phyloP scores from a whole-genome alignment of 2,888 invertebrate genomes.

The Euplagia quadripunctaria region DNA sequence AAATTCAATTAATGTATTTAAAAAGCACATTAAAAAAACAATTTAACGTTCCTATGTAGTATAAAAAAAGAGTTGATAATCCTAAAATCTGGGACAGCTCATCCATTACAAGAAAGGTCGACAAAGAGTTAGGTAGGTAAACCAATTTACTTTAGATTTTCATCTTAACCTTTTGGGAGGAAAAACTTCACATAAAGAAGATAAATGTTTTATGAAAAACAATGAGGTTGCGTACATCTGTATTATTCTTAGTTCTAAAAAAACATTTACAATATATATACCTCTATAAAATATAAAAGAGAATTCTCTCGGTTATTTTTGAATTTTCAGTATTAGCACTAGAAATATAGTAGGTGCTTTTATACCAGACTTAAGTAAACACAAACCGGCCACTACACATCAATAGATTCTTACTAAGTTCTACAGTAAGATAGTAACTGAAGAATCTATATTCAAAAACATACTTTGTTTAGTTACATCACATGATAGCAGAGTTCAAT shows the following conservation, averaged over 20 bases:
- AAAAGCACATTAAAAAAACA: background rate
- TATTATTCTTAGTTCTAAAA: background rate
- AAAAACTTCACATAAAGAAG: conserved; percentile 13
- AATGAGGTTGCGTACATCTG: background rate
- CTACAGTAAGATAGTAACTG: background rate
- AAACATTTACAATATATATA: background rate
- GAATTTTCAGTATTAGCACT: background rate
- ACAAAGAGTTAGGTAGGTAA: conserved; percentile 23
- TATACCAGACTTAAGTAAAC: background rate
- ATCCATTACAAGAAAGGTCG: conserved; percentile 22
- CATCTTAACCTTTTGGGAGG: conserved; percentile 21
- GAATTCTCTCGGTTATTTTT: background rate
- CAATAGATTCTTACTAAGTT: background rate
- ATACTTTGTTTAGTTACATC: background rate
- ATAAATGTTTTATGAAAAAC: background rate
- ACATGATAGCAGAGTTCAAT: background rate
- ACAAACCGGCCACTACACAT: background rate
- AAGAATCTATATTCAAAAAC: no score
- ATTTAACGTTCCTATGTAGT: background rate
- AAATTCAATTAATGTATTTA: no score
- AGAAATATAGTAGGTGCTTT: background rate
- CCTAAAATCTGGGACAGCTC: conserved; percentile 12
- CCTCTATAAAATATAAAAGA: background rate
- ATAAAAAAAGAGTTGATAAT: conserved; percentile 3
- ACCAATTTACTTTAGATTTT: conserved; percentile 27